A percentile compares a stretch with the other conserved stretches of the same genome.
These are phyloP conservation scores for Synanthedon vespiformis DNA, from an alignment of 2,888 invertebrate genomes.

Conservation along the genomic window DNA sequence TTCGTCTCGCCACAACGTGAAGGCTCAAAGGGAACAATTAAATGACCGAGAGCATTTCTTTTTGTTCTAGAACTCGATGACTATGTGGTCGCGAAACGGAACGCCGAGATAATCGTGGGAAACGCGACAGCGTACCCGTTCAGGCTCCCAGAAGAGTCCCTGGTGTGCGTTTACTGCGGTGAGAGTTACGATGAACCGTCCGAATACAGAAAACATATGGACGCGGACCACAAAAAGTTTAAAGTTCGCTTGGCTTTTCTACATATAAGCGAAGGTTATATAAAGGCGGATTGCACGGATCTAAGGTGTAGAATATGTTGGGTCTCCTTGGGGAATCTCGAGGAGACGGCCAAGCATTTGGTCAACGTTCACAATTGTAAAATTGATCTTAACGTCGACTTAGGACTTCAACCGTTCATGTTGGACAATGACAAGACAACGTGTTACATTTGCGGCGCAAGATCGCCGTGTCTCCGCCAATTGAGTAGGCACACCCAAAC, in stretches of 20 bases:
- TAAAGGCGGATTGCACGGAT: constrained; percentile 50
- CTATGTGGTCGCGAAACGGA: constrained; percentile 28
- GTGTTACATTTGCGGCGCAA: constrained; percentile 41
- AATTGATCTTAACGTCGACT: constrained; percentile 22
- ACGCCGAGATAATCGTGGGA: constrained; percentile 27
- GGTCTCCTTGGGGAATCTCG: constrained; percentile 23
- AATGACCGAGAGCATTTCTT: constrained; percentile 58
- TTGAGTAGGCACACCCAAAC: constrained; percentile 48
- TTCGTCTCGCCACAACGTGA: not conserved
- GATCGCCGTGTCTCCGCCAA: constrained; percentile 37
- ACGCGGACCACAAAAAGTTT: constrained; percentile 39
- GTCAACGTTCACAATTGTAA: constrained; percentile 30
- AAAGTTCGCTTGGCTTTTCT: constrained; percentile 41
- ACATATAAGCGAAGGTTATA: constrained; percentile 43
- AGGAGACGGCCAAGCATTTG: constrained; percentile 40
- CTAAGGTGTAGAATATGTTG: constrained; percentile 45
- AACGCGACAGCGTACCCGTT: constrained; percentile 26
- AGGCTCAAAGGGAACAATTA: not conserved
- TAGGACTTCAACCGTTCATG: constrained; percentile 38
- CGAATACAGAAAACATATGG: constrained; percentile 23
- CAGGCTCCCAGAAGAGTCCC: constrained; percentile 17
- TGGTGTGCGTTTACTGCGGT: constrained; percentile 25
- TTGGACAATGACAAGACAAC: constrained; percentile 31
- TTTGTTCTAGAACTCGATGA: constrained; percentile 62
- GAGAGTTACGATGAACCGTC: constrained; percentile 22